These are phyloP conservation scores for Myotis findleyi DNA, from an alignment of 2,797 vertebrate species.

Conservation along the genomic window DNA sequence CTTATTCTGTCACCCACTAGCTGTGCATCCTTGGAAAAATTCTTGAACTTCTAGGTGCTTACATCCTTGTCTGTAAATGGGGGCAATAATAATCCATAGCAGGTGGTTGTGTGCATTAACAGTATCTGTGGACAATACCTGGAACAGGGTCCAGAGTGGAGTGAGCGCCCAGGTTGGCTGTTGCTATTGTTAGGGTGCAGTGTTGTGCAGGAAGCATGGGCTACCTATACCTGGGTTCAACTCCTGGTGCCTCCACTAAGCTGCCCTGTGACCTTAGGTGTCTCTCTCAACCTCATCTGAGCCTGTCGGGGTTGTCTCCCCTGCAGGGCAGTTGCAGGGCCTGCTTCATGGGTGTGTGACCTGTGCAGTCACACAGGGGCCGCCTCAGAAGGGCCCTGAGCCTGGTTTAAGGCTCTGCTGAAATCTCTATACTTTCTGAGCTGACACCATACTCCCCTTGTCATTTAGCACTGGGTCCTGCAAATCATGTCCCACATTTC, in stretches of 20 bases:
- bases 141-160: background rate
- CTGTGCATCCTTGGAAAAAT: background rate
- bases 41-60: background rate
- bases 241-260: background rate
- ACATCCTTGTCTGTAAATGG: background rate
- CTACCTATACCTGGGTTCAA: background rate
- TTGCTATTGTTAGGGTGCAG: background rate
- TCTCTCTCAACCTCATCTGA: background rate
- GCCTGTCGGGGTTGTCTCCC: background rate
- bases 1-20: background rate
- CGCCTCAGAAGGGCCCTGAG: background rate
- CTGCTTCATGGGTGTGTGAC: background rate
- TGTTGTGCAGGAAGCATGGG: background rate
- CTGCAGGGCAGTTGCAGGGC: background rate
- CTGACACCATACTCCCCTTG: background rate
- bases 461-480: background rate
- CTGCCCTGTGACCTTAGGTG: background rate
- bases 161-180: fast-evolving
- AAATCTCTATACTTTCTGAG: background rate
- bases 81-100: fast-evolving
- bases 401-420: background rate
- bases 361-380: background rate
- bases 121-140: fast-evolving
- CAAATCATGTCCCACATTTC: background rate
- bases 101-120: background rate